Evolutionary conservation across 1,140 invertebrate genomes (phyloP), one percentile per base, ranked within the genome.

Genomic region (Drosophila kikkawai): DNA sequence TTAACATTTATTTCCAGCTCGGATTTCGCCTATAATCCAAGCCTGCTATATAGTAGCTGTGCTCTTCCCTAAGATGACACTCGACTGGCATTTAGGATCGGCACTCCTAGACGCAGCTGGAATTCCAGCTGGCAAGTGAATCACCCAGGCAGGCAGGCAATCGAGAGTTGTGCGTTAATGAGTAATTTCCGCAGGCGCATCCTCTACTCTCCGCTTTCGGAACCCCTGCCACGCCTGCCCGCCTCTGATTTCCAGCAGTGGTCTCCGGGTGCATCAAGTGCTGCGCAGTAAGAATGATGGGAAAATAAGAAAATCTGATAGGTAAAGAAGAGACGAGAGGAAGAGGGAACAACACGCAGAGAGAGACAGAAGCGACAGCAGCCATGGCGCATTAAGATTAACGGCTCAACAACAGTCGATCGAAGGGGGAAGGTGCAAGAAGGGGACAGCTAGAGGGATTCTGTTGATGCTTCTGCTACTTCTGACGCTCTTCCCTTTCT

Each of bases 321-420:
- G 80, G 80, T 63, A 75, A 70, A 41, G 42, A 67, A 47, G 50
- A 47, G 36, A 37, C 5, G 29, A 37, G 42, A 34, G 22, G 42
- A 39, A 48, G 26, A 68, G 67, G 67, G 47, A 68, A 56, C 47
- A 39, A n/a, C 19, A 39, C 9, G 19, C 32, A 22, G 32, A 51
- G 12, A 61, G 37, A 84, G 77, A 86, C 84, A 87, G 84, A 87
- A 88, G 84, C 84, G 84, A 84, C 84, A 87, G 84, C 84, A 82
- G 84, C 84, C 84, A 87, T 44, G 85, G 80, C 84, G 80, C 78
- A 88, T 88, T 90, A 88, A 88, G 85, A 88, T 87, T 87, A 87
- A 87, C 84, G 84, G 80, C 83, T 86, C 65, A 78, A 70, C 64
- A 69, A 71, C 51, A 56, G 48, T 63, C 64, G 32, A 75, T 58